Percentiles rank a stretch among this genome's conserved stretches.
Conservation (phyloP, 2,797 vertebrate species). For the Hemitrygon akajei region DNA sequence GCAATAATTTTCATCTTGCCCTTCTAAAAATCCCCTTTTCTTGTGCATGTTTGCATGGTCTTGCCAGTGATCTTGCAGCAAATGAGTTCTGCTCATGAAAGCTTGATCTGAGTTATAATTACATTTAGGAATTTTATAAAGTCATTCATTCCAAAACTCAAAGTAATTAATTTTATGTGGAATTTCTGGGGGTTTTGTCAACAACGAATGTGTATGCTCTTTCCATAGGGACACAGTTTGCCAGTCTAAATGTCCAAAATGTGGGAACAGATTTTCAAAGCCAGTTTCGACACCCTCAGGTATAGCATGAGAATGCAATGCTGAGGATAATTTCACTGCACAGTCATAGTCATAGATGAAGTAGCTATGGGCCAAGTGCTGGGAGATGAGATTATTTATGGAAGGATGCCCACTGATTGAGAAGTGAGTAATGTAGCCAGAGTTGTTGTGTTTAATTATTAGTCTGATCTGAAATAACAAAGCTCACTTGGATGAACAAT, state of each 20-base stretch:
- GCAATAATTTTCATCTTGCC: background rate
- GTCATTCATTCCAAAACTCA: conserved; percentile 6
- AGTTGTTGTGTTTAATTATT: too few relatives aligned
- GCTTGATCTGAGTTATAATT: background rate
- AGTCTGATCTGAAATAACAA: too few relatives aligned
- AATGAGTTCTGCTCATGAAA: background rate
- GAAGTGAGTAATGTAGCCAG: too few relatives aligned
- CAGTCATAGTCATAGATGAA: too few relatives aligned
- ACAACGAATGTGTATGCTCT: background rate
- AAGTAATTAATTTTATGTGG: background rate
- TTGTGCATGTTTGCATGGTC: background rate
- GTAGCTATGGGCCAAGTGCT: too few relatives aligned
- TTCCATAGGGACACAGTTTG: background rate
- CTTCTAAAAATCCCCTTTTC: background rate
- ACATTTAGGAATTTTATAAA: background rate
- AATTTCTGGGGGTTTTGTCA: background rate
- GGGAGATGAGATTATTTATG: too few relatives aligned
- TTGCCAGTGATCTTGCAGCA: background rate
- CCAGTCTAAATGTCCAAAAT: background rate
- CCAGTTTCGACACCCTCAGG: background rate
- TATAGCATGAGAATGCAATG: background rate
- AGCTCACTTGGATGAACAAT: too few relatives aligned
- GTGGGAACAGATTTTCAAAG: too few relatives aligned
- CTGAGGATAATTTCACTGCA: background rate
- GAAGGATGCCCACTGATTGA: too few relatives aligned